Evolutionary conservation across 2,797 vertebrate genomes (phyloP).

Genomic region (Pangasius djambal): DNA sequence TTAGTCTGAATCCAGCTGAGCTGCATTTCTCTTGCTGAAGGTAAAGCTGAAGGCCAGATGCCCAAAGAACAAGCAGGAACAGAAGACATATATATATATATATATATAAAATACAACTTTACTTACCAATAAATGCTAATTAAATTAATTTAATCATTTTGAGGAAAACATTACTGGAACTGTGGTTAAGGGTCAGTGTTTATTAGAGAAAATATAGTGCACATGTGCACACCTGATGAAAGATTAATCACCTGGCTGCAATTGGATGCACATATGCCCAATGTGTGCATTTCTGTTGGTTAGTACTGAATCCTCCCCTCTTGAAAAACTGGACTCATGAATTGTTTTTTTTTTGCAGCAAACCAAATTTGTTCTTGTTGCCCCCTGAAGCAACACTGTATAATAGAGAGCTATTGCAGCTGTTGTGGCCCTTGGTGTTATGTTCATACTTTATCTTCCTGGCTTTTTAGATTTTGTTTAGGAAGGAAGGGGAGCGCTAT

Average conservation of each 20-base stretch:
- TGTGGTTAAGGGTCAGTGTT: too few relatives aligned
- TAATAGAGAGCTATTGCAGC: not conserved
- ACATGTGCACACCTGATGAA: too few relatives aligned
- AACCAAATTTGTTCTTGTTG: not conserved
- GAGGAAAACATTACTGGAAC: too few relatives aligned
- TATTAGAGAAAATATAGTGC: too few relatives aligned
- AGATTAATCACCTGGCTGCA: not conserved
- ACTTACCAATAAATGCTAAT: too few relatives aligned
- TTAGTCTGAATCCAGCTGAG: too few relatives aligned
- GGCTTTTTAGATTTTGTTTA: conserved; percentile 85
- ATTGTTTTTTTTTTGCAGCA: not conserved
- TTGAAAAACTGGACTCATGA: not conserved
- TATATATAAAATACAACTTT: too few relatives aligned
- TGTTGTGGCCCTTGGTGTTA: not conserved
- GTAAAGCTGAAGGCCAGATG: too few relatives aligned
- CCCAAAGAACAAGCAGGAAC: too few relatives aligned
- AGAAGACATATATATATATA: too few relatives aligned
- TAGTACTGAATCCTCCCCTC: not conserved
- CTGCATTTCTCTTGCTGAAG: too few relatives aligned
- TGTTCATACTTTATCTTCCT: conserved; percentile 4
- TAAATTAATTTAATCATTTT: too few relatives aligned
- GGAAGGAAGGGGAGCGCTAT: conserved; percentile 90
- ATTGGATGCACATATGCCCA: not conserved
- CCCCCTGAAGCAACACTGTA: not conserved
- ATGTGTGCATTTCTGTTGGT: not conserved